Conservation (phyloP, 2,888 invertebrate species). For the Andrena fulva region DNA sequence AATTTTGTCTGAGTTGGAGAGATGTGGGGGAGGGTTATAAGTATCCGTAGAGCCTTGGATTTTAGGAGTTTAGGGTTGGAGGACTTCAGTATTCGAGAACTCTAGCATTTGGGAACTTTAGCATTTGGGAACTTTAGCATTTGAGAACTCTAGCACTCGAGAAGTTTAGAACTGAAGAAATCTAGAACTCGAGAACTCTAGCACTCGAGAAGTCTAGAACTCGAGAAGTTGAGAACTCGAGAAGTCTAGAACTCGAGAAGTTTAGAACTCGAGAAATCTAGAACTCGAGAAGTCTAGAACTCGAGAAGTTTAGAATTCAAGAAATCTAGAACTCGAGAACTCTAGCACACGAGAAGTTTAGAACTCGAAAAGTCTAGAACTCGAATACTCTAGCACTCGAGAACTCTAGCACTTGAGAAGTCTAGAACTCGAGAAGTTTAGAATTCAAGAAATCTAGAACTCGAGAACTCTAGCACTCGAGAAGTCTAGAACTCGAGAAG, state of each 20-base stretch:
- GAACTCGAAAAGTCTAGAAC: neutral
- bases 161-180: neutral
- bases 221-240: too few species aligned
- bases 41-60: neutral
- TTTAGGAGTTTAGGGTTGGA: neutral
- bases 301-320: too few species aligned
- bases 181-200: fast-evolving
- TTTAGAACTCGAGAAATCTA: too few species aligned
- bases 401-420: too few species aligned
- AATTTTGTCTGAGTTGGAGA: neutral
- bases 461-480: neutral
- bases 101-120: neutral
- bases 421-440: too few species aligned
- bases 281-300: neutral
- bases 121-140: neutral
- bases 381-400: neutral
- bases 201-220: fast-evolving
- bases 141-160: too few species aligned
- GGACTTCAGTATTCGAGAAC: neutral
- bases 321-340: neutral
- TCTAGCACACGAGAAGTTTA: neutral
- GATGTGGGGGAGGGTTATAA: neutral
- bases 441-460: neutral
- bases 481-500: neutral
- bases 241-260: neutral